Percentiles rank a stretch among this genome's conserved stretches.
phyloP scores from a whole-genome alignment of 37 sponge, comb jelly and placozoan genomes.

The Dysidea cf. avara region DNA sequence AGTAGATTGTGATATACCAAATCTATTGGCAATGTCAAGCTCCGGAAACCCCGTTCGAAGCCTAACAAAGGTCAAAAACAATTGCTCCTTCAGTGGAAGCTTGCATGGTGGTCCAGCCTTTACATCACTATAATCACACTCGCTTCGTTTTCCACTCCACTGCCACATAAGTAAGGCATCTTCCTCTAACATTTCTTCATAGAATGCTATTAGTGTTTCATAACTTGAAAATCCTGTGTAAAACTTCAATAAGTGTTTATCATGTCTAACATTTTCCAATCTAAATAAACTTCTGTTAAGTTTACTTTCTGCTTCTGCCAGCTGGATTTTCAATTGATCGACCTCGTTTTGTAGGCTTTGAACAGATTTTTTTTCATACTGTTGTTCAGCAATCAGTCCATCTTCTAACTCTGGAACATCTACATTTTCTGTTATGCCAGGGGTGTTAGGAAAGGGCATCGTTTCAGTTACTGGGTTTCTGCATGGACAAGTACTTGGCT shows the following conservation, averaged over 20 bases:
- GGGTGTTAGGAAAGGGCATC: too few relatives aligned
- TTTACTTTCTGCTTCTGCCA: too few relatives aligned
- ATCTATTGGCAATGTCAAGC: conserved; percentile 9
- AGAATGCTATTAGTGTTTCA: conserved; percentile 2
- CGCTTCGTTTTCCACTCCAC: not conserved
- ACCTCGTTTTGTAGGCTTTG: too few relatives aligned
- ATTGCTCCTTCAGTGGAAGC: conserved; percentile 9
- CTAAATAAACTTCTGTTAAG: not conserved
- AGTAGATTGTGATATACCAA: not conserved
- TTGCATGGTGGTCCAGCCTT: conserved; percentile 5
- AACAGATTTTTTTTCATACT: too few relatives aligned
- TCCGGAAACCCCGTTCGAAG: not conserved
- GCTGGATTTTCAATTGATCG: too few relatives aligned
- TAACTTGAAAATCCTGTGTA: not conserved
- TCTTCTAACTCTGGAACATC: too few relatives aligned
- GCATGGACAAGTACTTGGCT: too few relatives aligned
- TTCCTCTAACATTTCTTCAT: not conserved
- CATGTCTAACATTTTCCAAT: not conserved
- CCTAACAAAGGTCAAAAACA: conserved; percentile 12
- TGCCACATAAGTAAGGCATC: not conserved
- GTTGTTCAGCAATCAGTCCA: too few relatives aligned
- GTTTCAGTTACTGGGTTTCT: too few relatives aligned
- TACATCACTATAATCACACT: too few relatives aligned
- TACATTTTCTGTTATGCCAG: too few relatives aligned
- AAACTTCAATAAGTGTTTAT: not conserved